phyloP scores from a whole-genome alignment of 2,113 vertebrate species.

The Psilopsiagon aymara region DNA sequence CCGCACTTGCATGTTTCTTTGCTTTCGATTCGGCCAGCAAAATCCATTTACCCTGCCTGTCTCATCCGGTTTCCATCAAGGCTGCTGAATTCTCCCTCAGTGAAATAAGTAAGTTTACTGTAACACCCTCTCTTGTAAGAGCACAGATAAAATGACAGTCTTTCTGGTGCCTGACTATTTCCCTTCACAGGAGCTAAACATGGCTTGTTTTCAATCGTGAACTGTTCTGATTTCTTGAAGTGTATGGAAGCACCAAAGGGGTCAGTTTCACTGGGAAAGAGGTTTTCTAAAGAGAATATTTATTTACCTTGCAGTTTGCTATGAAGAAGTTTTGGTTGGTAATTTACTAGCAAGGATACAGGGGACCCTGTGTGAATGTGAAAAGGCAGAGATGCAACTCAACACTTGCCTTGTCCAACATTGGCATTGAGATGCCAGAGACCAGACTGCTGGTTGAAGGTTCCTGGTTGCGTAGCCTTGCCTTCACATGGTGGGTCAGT shows the following conservation, averaged over 20 bases:
- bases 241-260: conserved; percentile 52
- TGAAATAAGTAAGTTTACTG: conserved; percentile 68
- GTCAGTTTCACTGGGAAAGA: conserved; percentile 9
- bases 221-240: conserved; percentile 53
- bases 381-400: neutral
- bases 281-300: conserved; percentile 23
- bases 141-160: conserved; percentile 57
- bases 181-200: conserved; percentile 55
- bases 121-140: conserved; percentile 64
- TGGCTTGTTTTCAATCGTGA: conserved; percentile 60
- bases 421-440: neutral
- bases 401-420: neutral
- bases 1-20: neutral
- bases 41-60: conserved; percentile 70
- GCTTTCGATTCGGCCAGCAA: conserved; percentile 55
- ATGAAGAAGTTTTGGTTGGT: neutral
- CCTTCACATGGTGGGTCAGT: neutral
- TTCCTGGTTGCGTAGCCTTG: neutral
- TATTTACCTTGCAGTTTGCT: conserved; percentile 14
- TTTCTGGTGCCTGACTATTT: conserved; percentile 59
- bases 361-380: rapidly evolving
- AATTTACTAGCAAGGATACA: neutral
- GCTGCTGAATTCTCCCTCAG: conserved; percentile 48
- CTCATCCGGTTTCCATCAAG: conserved; percentile 63
- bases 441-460: neutral